Base-by-base conservation (phyloP, 1,140 invertebrate species). In the Drosophila guanche region DNA sequence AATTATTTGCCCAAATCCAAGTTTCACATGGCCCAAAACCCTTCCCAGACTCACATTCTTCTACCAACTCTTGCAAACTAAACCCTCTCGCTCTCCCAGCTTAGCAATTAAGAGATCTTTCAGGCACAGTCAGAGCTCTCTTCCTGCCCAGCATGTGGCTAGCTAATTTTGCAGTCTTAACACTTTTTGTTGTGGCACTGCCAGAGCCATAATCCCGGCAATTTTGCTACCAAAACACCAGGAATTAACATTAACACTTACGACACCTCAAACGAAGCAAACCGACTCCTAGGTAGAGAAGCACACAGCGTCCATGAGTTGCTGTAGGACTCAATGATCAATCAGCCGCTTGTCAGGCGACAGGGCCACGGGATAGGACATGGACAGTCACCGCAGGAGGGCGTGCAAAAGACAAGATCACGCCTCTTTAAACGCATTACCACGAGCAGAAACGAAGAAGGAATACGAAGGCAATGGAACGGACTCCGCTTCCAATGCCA, bases 391-490 rank as follows among this genome's bases (percentile, higher is more conserved):
- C 83, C 54, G 51, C 83, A 88, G 83, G 83, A 88, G 83, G 83
- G 84, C 84, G 83, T 83, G 83, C 83, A 79, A 88, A 88, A 88
- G 83, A 88, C 79, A 88, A 63, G 84, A 83, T 88, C 83, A 88
- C 83, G 84, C 83, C 83, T 88, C 83, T 88, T 37, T 79, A 71
- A 79, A 72, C 84, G 66, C 83, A 88, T 79, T 84, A 61, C 58
- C 40, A 65, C 67, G 67, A 50, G 60, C 67, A 66, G 16, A 43
- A 59, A 67, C 52, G 14, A 45, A 33, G 77, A 52, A 43, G 60
- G 33, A 37, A 37, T 37, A 10, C 10, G 33, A 10, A 70, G 58
- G 51, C 29, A 42, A 58, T 66, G 65, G 56, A 23, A 68, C 66
- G 43, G 58, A 62, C 16, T 22, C 40, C 16, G 20, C 22, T 41